Evolutionary conservation across 2,888 invertebrate genomes (phyloP).

Genomic region (Zele albiditarsus): DNA sequence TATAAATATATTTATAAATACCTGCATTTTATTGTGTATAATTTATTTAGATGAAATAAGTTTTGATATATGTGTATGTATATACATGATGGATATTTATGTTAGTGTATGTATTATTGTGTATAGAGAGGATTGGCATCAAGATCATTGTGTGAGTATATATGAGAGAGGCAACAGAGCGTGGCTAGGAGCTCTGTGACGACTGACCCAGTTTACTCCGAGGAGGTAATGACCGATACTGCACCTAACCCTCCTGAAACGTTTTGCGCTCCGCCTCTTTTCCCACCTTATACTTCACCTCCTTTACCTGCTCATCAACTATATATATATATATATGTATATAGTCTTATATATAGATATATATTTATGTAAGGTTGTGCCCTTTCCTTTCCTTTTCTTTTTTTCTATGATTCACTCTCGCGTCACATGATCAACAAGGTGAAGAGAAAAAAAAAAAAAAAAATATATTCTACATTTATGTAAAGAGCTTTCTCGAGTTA

Average conservation of each 20-base stretch:
- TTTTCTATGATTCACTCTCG: constrained; percentile 1
- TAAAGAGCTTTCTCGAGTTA: background rate
- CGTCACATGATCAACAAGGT: constrained; percentile 39
- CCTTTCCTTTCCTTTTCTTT: background rate
- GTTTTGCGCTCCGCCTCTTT: constrained; percentile 37
- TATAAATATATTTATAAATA: background rate
- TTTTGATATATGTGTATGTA: background rate
- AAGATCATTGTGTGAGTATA: constrained; percentile 42
- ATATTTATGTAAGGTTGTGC: background rate
- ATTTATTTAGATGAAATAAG: background rate
- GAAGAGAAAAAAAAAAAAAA: constrained; percentile 3
- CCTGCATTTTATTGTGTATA: background rate
- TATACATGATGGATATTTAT: background rate
- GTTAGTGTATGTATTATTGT: background rate
- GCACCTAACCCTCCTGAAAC: constrained; percentile 69
- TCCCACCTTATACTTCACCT: constrained; percentile 33
- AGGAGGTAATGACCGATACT: constrained; percentile 73
- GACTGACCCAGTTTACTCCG: constrained; percentile 72
- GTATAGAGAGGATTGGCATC: constrained; percentile 5
- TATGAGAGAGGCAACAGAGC: constrained; percentile 35
- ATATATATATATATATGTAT: background rate
- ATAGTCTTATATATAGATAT: background rate
- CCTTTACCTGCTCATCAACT: constrained; percentile 20
- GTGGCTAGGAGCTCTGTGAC: constrained; percentile 64
- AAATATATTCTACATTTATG: background rate